A percentile compares a stretch with the other conserved stretches of the same genome.
These are phyloP conservation scores for Pandemis heparana DNA, from an alignment of 2,888 invertebrate genomes.

Conservation along the genomic window DNA sequence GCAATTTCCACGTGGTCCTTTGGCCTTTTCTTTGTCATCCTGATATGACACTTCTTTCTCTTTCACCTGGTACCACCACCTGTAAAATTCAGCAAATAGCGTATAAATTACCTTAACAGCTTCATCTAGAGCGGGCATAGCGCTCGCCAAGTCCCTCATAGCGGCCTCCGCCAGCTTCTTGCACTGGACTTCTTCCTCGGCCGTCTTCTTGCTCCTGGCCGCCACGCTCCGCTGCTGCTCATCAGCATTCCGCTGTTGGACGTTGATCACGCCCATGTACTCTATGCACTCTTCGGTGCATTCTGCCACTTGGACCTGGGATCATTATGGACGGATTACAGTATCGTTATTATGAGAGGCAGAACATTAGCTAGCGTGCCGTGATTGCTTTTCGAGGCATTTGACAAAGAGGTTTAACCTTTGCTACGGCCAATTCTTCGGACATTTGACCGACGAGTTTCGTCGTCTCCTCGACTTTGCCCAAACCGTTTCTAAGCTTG, in stretches of 20 bases:
- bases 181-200: constrained; percentile 92
- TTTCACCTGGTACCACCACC: no score
- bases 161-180: constrained; percentile 93
- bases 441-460: constrained; percentile 93
- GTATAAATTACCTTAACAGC: constrained; percentile 85
- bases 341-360: not conserved
- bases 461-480: constrained; percentile 95
- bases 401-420: constrained; percentile 65
- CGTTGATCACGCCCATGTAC: constrained; percentile 92
- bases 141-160: constrained; percentile 92
- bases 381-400: no score
- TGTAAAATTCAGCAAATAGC: not conserved
- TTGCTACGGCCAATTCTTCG: constrained; percentile 91
- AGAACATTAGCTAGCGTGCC: no score
- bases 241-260: constrained; percentile 93
- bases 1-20: no score
- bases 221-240: constrained; percentile 91
- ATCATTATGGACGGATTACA: not conserved
- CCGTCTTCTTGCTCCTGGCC: constrained; percentile 89
- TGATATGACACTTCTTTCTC: not conserved
- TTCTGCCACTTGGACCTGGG: constrained; percentile 88
- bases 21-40: no score
- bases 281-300: constrained; percentile 94
- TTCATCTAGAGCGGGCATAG: constrained; percentile 94
- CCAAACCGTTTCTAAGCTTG: constrained; percentile 92